Percentiles rank a stretch among this genome's conserved stretches.
These are phyloP conservation scores for Ichneumoninae sp. DNA, from an alignment of 2,888 invertebrate genomes.

Conservation along the genomic window DNA sequence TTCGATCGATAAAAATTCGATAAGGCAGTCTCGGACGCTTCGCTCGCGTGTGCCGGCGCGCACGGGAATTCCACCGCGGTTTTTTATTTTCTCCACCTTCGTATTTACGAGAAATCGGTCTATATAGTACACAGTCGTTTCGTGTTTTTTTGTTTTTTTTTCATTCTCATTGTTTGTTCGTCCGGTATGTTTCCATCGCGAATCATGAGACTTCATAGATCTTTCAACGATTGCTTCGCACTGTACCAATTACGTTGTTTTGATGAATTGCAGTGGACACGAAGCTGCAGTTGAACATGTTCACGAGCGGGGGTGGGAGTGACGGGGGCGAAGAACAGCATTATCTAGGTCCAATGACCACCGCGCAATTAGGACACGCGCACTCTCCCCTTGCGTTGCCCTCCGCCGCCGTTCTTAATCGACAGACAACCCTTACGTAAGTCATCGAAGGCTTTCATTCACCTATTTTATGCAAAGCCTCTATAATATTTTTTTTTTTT, in stretches of 20 bases:
- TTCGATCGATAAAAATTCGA: slow-evolving; percentile 52
- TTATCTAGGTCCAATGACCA: slow-evolving; percentile 77
- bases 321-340: slow-evolving; percentile 77
- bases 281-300: slow-evolving; percentile 82
- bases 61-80: slow-evolving; percentile 43
- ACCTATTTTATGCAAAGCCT: neutral
- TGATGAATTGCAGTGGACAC: slow-evolving; percentile 80
- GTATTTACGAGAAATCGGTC: neutral
- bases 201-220: neutral
- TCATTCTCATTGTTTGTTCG: slow-evolving; percentile 29
- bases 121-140: neutral
- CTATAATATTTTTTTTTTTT: neutral
- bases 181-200: neutral
- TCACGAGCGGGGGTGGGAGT: slow-evolving; percentile 76
- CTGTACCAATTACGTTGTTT: slow-evolving; percentile 38
- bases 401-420: slow-evolving; percentile 85
- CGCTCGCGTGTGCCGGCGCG: slow-evolving; percentile 49
- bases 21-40: slow-evolving; percentile 52
- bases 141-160: slow-evolving; percentile 8
- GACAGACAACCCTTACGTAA: slow-evolving; percentile 86
- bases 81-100: neutral
- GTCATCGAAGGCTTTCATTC: slow-evolving; percentile 68
- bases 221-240: slow-evolving; percentile 2
- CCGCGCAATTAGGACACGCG: slow-evolving; percentile 79
- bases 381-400: slow-evolving; percentile 85